Evolutionary conservation across 2,113 vertebrate genomes (phyloP).

Genomic region (Catharus minimus): DNA sequence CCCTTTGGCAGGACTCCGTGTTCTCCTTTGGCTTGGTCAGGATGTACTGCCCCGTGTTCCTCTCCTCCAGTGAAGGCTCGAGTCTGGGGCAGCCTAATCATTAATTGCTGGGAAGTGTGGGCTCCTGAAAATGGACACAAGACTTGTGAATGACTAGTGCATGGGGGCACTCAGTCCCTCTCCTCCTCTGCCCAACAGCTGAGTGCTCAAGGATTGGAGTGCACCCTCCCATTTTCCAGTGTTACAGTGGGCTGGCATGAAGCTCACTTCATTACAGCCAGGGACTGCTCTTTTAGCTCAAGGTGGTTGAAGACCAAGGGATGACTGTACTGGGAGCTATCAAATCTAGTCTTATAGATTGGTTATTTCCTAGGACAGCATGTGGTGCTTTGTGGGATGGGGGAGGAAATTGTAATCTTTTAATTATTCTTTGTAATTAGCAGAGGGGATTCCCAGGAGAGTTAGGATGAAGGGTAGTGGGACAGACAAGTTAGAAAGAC

Average conservation of each 20-base stretch:
- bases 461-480: neutral
- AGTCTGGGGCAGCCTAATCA: neutral
- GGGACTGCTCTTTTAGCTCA: neutral
- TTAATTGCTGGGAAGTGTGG: neutral
- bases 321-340: neutral
- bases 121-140: neutral
- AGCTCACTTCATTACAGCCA: rapidly evolving
- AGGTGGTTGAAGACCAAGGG: neutral
- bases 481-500: neutral
- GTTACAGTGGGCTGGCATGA: neutral
- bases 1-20: neutral
- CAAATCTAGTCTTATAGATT: neutral
- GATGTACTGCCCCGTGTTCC: neutral
- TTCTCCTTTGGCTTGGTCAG: neutral
- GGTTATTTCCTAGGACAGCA: neutral
- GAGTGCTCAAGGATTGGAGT: neutral
- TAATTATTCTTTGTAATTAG: constrained; percentile 50
- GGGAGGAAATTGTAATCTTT: constrained; percentile 9
- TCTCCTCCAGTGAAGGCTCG: neutral
- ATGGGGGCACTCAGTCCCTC: neutral
- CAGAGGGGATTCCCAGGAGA: neutral
- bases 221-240: neutral
- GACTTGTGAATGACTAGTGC: neutral
- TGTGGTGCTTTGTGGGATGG: neutral
- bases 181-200: neutral